Evolutionary conservation across 2,888 invertebrate species (phyloP).

Genomic region (Baronia brevicornis): DNA sequence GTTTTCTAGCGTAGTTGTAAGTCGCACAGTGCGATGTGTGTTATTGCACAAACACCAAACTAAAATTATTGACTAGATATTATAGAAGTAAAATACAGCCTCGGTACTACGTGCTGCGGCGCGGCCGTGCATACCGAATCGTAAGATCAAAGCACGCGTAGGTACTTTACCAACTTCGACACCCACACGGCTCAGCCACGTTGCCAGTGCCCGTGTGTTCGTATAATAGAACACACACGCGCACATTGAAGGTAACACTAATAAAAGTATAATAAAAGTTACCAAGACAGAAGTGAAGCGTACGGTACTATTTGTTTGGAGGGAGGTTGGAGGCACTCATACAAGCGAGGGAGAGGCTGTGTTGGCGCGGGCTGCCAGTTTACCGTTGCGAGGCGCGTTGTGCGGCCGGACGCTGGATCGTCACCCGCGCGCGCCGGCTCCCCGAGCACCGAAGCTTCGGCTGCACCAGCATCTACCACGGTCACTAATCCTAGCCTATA

Average conservation of each 20-base stretch:
- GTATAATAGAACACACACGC: slow-evolving; percentile 49
- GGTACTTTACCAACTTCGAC: slow-evolving; percentile 68
- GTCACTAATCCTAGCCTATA: slow-evolving; percentile 35
- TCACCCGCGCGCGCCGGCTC: slow-evolving; percentile 67
- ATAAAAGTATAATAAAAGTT: slow-evolving; percentile 69
- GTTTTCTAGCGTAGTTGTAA: slow-evolving; percentile 26
- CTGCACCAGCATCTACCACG: slow-evolving; percentile 29
- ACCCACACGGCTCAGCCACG: slow-evolving; percentile 51
- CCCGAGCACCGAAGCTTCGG: slow-evolving; percentile 37
- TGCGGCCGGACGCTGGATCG: slow-evolving; percentile 69
- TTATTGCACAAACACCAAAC: slow-evolving; percentile 67
- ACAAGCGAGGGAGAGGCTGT: slow-evolving; percentile 70
- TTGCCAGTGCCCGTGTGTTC: slow-evolving; percentile 33
- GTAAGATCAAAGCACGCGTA: slow-evolving; percentile 75
- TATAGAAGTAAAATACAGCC: slow-evolving; percentile 67
- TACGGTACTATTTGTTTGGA: slow-evolving; percentile 75
- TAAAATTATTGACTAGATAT: slow-evolving; percentile 70
- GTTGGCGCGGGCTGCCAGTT: slow-evolving; percentile 66
- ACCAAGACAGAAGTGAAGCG: slow-evolving; percentile 66
- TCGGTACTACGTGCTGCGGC: slow-evolving; percentile 63
- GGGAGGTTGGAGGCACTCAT: slow-evolving; percentile 72
- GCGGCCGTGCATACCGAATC: slow-evolving; percentile 74
- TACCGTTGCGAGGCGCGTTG: slow-evolving; percentile 75
- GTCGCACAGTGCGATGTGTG: slow-evolving; percentile 47
- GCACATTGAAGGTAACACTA: slow-evolving; percentile 45